Evolutionary conservation across 1,140 invertebrate genomes (phyloP), one percentile per base, ranked within the genome.

Genomic region (Pseudomyrmex sp.): DNA sequence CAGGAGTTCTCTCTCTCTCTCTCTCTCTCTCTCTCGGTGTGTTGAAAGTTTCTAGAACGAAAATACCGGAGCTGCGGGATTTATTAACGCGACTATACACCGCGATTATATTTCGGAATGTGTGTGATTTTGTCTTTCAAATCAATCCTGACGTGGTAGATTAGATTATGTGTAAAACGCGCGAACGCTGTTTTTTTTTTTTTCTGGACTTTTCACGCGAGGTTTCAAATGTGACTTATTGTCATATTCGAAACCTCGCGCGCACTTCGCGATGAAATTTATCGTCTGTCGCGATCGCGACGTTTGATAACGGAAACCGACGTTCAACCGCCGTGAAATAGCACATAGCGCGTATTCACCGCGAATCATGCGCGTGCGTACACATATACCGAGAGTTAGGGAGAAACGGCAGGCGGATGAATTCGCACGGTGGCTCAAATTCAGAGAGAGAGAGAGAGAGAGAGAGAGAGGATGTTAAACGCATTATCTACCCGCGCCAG

Each of bases 381-480:
- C 9, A 4, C 48, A 46, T 66, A 20, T 20, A 12, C 2, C 15
- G 26, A 56, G 18, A 56, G 35, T 35, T 26, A 20, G n/a, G 20
- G 23, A 54, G 72, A 65, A 52, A 20, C 23, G 8, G 15, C 74
- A 12, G 5, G 15, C 74, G 48, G 62, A 44, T 35, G 74, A 62
- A 77, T 77, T 66, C 13, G 13, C 35, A 35, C 62, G 8, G 62
- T 26, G 50, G 26, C 15, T 69, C 13, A 46, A 69, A 79, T 58
- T 69, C 65, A 35, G 35, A 35, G 35, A 35, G 35, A 35, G 35
- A 35, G 35, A 7, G 35, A 35, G 35, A 35, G 35, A 35, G 35
- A 35, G 35, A 35, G 35, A 35, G 35, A 35, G 48, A 44, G 74
- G 61, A 76, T 61, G 74, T 76, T 76, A 76, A 76, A 54, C 48